phyloP scores from a whole-genome alignment of 2,888 invertebrate genomes.

The Eilema caniola region DNA sequence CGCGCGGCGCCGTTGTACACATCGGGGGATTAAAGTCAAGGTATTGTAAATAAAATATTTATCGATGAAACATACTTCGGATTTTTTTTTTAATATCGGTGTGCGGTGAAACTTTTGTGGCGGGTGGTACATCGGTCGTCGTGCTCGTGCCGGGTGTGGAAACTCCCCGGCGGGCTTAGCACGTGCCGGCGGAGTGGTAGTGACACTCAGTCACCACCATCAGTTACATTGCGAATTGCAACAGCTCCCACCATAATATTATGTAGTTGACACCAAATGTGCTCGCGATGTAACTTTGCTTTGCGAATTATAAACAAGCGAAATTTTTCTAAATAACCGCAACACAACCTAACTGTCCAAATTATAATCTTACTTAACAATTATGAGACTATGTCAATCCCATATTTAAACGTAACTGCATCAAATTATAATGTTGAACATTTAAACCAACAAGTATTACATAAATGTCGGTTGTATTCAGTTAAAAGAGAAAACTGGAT shows the following conservation, averaged over 20 bases:
- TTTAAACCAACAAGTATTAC: conserved; percentile 12
- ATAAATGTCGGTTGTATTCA: conserved; percentile 6
- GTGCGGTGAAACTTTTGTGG: conserved; percentile 44
- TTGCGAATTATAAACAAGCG: conserved; percentile 61
- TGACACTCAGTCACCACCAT: conserved; percentile 56
- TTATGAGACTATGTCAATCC: conserved; percentile 7
- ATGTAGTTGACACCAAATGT: conserved; percentile 48
- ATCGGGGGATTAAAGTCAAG: conserved; percentile 57
- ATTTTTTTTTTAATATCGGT: conserved; percentile 33
- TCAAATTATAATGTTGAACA: not conserved
- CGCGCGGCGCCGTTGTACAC: conserved; percentile 61
- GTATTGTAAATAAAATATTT: conserved; percentile 60
- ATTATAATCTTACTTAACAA: not conserved
- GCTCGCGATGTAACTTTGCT: conserved; percentile 59
- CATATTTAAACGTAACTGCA: conserved; percentile 5
- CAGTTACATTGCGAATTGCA: conserved; percentile 70
- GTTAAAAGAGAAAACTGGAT: conserved; percentile 33
- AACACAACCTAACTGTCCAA: not conserved
- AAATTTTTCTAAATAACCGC: conserved; percentile 34
- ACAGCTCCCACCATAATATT: conserved; percentile 60
- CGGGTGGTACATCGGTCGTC: conserved; percentile 44
- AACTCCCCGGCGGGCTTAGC: conserved; percentile 65
- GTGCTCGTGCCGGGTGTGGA: conserved; percentile 60
- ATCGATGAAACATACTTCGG: conserved; percentile 27
- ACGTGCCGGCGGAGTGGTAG: conserved; percentile 57